Conservation (phyloP, 2,888 invertebrate species). For the Ectemnius cavifrons region DNA sequence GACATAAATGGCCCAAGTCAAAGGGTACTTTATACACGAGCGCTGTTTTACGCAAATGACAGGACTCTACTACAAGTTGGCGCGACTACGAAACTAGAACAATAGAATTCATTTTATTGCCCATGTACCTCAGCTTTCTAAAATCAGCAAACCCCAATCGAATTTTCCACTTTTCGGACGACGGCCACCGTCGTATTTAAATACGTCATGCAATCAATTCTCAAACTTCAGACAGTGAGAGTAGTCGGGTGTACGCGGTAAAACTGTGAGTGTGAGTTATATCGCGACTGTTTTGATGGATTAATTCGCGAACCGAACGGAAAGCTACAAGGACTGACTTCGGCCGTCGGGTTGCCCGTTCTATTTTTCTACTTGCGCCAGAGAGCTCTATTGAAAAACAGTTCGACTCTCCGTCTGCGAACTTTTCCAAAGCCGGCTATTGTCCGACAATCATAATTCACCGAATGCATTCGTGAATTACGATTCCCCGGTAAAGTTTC, state of each 20-base stretch:
- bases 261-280: conserved; percentile 64
- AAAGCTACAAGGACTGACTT: conserved; percentile 66
- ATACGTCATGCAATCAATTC: conserved; percentile 51
- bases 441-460: conserved; percentile 8
- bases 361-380: conserved; percentile 52
- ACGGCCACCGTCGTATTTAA: conserved; percentile 35
- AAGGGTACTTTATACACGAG: conserved; percentile 22
- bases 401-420: conserved; percentile 38
- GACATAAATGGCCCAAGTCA: conserved; percentile 25
- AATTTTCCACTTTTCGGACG: conserved; percentile 21
- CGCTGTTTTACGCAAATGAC: not conserved
- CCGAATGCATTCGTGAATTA: no score
- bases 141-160: conserved; percentile 17
- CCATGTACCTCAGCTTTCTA: no score
- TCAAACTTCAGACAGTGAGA: conserved; percentile 54
- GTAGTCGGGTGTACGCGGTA: conserved; percentile 38
- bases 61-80: no score
- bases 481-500: no score
- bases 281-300: conserved; percentile 72
- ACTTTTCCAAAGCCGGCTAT: conserved; percentile 35
- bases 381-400: conserved; percentile 42
- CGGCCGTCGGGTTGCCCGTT: conserved; percentile 54
- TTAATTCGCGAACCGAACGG: conserved; percentile 72
- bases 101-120: no score
- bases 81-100: no score